These are phyloP conservation scores for Zoanthus sociatus DNA, from an alignment of 92 coral and sea anemone genomes.

Conservation along the genomic window DNA sequence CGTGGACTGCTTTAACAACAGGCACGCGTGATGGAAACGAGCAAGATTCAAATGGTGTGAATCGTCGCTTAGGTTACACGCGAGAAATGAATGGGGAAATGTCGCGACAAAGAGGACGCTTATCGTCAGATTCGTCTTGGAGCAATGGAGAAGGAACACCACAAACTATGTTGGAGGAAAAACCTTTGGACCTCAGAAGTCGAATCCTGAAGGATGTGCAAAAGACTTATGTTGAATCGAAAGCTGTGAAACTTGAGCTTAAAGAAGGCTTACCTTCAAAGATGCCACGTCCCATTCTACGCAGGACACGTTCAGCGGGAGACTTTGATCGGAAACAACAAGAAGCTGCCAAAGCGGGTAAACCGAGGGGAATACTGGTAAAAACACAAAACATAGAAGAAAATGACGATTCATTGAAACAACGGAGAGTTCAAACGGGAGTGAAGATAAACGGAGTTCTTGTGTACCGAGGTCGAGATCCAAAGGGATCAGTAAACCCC, in stretches of 20 bases:
- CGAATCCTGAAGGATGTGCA: slow-evolving; percentile 59
- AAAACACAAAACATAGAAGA: slow-evolving; percentile 80
- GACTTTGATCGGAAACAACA: slow-evolving; percentile 87
- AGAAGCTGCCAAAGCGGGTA: slow-evolving; percentile 62
- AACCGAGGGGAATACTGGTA: slow-evolving; percentile 90
- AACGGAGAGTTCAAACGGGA: slow-evolving; percentile 55
- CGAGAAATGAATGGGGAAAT: slow-evolving; percentile 32
- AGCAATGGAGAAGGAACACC: background rate
- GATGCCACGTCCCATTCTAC: slow-evolving; percentile 83
- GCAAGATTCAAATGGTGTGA: background rate
- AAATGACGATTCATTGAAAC: slow-evolving; percentile 60
- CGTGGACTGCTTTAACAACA: slow-evolving; percentile 81
- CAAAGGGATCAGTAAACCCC: slow-evolving; percentile 59
- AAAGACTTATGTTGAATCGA: slow-evolving; percentile 80
- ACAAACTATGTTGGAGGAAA: slow-evolving; percentile 11
- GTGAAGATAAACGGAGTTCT: slow-evolving; percentile 95
- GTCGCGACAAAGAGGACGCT: slow-evolving; percentile 64
- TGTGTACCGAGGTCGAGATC: slow-evolving; percentile 73
- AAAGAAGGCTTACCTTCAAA: slow-evolving; percentile 80
- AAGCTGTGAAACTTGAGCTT: slow-evolving; percentile 86
- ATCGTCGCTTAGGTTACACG: slow-evolving; percentile 20
- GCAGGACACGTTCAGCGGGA: slow-evolving; percentile 88
- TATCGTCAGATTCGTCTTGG: slow-evolving; percentile 60
- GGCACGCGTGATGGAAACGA: slow-evolving; percentile 37
- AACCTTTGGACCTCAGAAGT: slow-evolving; percentile 43